phyloP scores from a whole-genome alignment of 35 echinoderm and acorn worm species.

The Antedon bifida region DNA sequence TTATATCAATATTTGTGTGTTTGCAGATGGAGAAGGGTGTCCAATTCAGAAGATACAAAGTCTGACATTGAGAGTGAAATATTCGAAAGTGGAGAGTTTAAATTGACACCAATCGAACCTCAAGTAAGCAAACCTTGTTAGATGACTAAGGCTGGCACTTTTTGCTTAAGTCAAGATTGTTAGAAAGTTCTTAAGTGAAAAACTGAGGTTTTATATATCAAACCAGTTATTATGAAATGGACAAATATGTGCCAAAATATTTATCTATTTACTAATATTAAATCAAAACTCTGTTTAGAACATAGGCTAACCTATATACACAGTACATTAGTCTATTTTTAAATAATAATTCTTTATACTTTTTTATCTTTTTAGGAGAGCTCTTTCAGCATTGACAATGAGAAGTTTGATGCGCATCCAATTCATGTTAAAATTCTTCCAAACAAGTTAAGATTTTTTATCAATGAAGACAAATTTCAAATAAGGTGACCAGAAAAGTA shows the following conservation, averaged over 20 bases:
- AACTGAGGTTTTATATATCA: no score
- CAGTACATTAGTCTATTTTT: no score
- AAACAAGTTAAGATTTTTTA: constrained; percentile 78
- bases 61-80: not conserved
- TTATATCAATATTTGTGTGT: not conserved
- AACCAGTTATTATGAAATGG: no score
- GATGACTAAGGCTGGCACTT: no score
- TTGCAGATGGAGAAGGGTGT: not conserved
- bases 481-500: not conserved
- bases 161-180: no score
- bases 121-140: not conserved
- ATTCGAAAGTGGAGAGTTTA: not conserved
- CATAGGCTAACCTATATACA: no score
- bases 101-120: not conserved
- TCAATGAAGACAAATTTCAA: constrained; percentile 12
- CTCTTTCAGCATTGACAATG: constrained; percentile 81
- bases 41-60: not conserved
- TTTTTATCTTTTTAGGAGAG: constrained; percentile 9
- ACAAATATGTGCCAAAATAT: no score
- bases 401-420: constrained; percentile 66
- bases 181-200: no score
- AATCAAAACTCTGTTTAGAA: no score
- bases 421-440: constrained; percentile 55
- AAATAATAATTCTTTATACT: not conserved
- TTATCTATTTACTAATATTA: no score